Conservation (phyloP, 2,113 vertebrate genomes). For the Camelus dromedarius region DNA sequence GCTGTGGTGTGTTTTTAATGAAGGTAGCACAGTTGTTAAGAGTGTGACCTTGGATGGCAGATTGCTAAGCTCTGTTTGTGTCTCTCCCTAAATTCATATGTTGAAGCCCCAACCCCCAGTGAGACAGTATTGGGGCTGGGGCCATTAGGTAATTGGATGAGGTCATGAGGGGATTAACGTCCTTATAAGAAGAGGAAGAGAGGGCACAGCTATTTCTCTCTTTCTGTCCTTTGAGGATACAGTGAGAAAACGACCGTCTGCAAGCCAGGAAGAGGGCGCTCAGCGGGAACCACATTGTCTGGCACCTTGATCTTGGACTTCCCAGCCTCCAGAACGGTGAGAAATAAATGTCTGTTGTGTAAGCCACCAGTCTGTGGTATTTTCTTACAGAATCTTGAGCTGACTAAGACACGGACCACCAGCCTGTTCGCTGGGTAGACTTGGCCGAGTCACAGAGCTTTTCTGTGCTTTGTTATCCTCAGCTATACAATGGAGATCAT, state of each 20-base stretch:
- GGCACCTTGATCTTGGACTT: not conserved
- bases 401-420: not conserved
- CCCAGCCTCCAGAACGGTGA: not conserved
- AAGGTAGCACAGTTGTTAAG: not conserved
- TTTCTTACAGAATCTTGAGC: not conserved
- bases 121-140: not conserved
- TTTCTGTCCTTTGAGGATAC: not conserved
- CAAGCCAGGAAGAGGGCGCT: not conserved
- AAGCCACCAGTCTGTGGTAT: not conserved
- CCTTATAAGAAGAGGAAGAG: not conserved
- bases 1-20: not conserved
- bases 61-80: not conserved
- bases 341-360: not conserved
- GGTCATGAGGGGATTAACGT: not conserved
- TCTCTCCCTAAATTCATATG: not conserved
- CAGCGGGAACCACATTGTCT: not conserved
- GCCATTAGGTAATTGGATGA: not conserved
- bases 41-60: not conserved
- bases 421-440: not conserved
- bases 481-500: not conserved
- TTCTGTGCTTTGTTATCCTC: not conserved
- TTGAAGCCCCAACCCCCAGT: not conserved
- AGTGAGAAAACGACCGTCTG: not conserved
- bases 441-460: not conserved
- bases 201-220: not conserved